Evolutionary conservation across 2,797 vertebrate genomes (phyloP), one percentile per base, ranked within the genome.

Genomic region (Macropodus opercularis): DNA sequence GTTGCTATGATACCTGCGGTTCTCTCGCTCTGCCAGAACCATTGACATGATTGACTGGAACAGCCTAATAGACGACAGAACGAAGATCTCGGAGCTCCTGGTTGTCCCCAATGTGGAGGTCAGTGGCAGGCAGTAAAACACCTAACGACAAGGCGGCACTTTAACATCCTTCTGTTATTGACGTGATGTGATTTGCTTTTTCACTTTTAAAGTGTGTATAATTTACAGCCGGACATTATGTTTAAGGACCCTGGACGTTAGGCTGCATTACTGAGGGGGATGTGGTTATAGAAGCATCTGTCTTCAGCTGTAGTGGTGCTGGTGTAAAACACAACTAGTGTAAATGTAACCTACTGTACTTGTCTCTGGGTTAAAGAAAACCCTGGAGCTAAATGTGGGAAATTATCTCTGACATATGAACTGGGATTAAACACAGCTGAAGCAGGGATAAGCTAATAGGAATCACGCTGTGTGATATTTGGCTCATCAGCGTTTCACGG

Each of bases 21-120:
- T 23, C 18, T 77, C 34, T n/a, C 51, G 53, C 19, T 51, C 15
- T 7, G 21, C n/a, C 83, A 98, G 97, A 40, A 93, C 91, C 4
- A 89, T 98, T 68, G 95, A 98, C 84, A 70, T 97, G 67, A 79
- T 97, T 50, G 94, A 96, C 83, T 98, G 96, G 96, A 94, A 90
- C 85, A 88, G 91, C 67, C 88, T 98, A 40, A 89, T 97, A 0
- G 89, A 96, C 48, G 90, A 90, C 79, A 90, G 88, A 70, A 91
- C 80, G 12, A 90, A 90, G 70, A 84, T 91, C 64, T 91, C 94
- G 7, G 93, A 93, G 79, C 91, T 96, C 71, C 92, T 98, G 26
- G 79, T 96, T 0, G 71, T 96, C 42, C 96, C 95, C 31, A 94
- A 96, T 35, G 50, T 92, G 19, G 73, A 95, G 94, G 97, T 98